Conservation (phyloP, 2,113 vertebrate genomes). For the Zosterops pallidus region DNA sequence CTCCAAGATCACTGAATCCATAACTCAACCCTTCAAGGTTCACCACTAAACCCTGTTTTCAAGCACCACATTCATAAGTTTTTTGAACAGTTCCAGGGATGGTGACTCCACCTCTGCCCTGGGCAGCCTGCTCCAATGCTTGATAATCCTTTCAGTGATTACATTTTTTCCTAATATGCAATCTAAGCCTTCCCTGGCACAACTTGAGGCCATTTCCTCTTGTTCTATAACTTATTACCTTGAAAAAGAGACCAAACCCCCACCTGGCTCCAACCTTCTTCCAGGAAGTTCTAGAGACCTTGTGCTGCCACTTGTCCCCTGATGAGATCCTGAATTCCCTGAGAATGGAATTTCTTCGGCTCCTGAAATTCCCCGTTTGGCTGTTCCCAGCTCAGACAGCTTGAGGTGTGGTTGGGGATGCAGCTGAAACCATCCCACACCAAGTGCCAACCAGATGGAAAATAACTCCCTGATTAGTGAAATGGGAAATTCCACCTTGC, state of each 20-base stretch:
- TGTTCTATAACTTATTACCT: accelerated
- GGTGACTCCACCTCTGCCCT: background rate
- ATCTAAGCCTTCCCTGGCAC: background rate
- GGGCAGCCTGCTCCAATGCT: background rate
- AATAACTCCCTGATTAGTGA: background rate
- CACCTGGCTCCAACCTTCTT: background rate
- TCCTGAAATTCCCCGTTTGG: background rate
- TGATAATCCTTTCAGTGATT: background rate
- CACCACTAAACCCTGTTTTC: background rate
- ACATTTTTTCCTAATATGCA: background rate
- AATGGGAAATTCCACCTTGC: conserved; percentile 13
- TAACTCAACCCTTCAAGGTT: background rate
- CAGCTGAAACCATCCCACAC: background rate
- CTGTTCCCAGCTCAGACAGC: background rate
- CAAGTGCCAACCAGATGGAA: background rate
- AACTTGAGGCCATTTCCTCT: background rate
- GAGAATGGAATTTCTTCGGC: background rate
- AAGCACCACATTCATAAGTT: accelerated
- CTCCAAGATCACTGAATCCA: background rate
- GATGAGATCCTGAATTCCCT: background rate
- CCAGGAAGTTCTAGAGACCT: background rate
- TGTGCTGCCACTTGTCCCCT: background rate
- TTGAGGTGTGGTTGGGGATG: background rate
- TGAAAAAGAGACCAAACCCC: background rate
- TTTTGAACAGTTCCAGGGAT: too few species aligned